Base-by-base conservation (phyloP, 2,797 vertebrate species). In the Propithecus perrieri region DNA sequence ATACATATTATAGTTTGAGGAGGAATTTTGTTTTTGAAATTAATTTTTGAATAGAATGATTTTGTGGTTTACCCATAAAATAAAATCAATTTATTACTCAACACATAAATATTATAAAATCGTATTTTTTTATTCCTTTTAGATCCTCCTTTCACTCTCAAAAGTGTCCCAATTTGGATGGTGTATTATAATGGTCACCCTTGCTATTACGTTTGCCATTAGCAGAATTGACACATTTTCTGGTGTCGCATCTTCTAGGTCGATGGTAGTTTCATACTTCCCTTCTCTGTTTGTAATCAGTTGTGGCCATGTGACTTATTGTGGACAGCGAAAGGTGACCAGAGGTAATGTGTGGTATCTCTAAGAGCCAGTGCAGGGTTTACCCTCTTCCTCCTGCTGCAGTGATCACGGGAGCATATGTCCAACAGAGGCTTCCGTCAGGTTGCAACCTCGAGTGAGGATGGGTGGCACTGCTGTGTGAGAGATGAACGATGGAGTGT, bases 1-100 rank as follows among this genome's bases (percentile, higher is more conserved):
- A 46, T 79, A 38, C 48, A 48, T 75, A 65, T 48, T 59, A 59
- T 4, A 79, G 26, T 43, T 87, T 92, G 59, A 79, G 74, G 72
- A 83, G 41, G 5, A 91, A 71, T 84, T 87, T 93, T 48, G 50
- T 43, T 92, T 93, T 93, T 90, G 43, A 94, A 95, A 76, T 86
- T 89, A 86, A 20, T 43, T 91, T 95, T 96, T 85, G 57, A 57
- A 43, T 43, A 48, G 30, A 79, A 48, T 3, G 61, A 33, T 79
- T 83, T 83, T 86, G 14, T 79, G 11, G 63, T 48, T n/a, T 26
- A 75, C 59, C 30, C 48, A 53, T 91, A 67, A 50, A 65, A 50
- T 79, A 53, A 81, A 88, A 48, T 83, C 48, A 89, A 41, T 24
- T 74, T 88, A 28, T 69, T 63, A 50, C 15, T 61, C 28, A 76